phyloP scores from a whole-genome alignment of 1,140 invertebrate genomes.

The Drosophila aff. region DNA sequence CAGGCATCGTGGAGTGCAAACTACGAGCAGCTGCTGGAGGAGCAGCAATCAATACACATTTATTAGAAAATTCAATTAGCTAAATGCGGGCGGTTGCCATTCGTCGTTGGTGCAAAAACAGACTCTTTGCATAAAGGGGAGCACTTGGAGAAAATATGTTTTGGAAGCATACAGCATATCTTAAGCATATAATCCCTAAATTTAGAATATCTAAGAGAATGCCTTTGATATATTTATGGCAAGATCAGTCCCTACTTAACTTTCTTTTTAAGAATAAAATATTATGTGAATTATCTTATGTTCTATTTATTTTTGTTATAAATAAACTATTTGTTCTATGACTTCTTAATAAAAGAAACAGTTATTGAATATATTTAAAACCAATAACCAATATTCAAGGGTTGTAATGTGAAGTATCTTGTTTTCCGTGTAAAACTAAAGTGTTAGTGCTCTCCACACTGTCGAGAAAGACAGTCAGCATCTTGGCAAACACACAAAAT shows the following conservation, averaged over 20 bases:
- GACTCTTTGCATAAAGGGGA: neutral
- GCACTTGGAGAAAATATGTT: constrained; percentile 3
- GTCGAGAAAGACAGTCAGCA: constrained; percentile 5
- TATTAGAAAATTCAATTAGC: constrained; percentile 57
- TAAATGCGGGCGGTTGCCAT: constrained; percentile 26
- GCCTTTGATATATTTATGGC: too few species aligned
- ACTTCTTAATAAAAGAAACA: neutral
- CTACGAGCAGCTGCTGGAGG: constrained; percentile 44
- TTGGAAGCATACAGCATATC: neutral
- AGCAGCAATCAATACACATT: constrained; percentile 34
- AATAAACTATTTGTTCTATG: neutral
- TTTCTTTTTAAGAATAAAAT: neutral
- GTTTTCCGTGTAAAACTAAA: neutral
- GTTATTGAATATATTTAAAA: neutral
- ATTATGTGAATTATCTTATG: too few species aligned
- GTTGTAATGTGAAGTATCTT: neutral
- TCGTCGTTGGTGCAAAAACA: constrained; percentile 21
- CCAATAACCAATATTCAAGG: neutral
- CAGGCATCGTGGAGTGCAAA: neutral
- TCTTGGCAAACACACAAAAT: constrained; percentile 26
- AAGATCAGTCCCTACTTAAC: neutral
- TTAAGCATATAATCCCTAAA: neutral
- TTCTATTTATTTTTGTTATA: neutral
- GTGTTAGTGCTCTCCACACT: neutral
- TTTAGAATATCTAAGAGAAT: too few species aligned